Evolutionary conservation across 2,113 vertebrate genomes (phyloP).

Genomic region (Campylorhamphus procurvoides): DNA sequence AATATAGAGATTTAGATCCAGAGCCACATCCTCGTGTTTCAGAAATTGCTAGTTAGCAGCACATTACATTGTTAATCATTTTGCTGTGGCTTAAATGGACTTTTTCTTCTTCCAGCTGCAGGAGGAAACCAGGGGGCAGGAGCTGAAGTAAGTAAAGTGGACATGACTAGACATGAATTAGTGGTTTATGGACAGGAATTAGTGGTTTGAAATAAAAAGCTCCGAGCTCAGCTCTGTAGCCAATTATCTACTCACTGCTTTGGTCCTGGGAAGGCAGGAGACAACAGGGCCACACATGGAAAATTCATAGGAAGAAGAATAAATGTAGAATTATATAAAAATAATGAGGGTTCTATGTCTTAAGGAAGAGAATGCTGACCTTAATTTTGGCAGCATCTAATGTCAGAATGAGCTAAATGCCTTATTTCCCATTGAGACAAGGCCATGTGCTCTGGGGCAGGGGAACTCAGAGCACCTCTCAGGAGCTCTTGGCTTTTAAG

Average conservation of each 20-base stretch:
- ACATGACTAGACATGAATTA: fast-evolving
- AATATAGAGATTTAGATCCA: neutral
- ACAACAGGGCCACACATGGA: fast-evolving
- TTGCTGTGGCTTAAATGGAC: neutral
- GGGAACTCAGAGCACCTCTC: neutral
- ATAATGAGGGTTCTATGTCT: neutral
- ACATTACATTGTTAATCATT: neutral
- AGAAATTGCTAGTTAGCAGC: neutral
- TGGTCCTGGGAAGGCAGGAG: neutral
- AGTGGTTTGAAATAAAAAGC: neutral
- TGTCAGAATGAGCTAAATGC: neutral
- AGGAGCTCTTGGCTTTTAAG: neutral
- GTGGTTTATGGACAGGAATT: neutral
- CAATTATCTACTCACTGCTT: neutral
- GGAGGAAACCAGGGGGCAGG: neutral
- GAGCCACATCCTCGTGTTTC: neutral
- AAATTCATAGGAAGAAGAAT: neutral
- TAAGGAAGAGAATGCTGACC: neutral
- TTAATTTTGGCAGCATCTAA: neutral
- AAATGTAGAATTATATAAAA: neutral
- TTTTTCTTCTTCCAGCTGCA: neutral
- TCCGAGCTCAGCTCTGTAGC: neutral
- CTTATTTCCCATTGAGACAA: neutral
- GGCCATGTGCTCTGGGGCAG: neutral
- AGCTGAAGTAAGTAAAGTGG: constrained; percentile 3